Evolutionary conservation across 2,797 vertebrate species (phyloP).

Genomic region (Brachyrhaphis roseni): DNA sequence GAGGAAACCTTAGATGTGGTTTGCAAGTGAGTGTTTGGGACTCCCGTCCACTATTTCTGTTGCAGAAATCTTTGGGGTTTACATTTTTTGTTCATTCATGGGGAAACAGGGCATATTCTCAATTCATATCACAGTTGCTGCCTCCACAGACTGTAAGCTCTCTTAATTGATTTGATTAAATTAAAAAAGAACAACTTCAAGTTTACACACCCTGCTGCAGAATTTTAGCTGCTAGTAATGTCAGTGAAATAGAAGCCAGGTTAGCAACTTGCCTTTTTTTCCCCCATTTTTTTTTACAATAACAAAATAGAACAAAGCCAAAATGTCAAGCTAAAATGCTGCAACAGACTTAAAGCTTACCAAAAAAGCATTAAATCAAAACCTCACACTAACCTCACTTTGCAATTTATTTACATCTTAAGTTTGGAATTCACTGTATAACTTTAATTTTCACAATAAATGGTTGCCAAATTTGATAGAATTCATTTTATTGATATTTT

Average conservation of each 20-base stretch:
- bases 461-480: too few species aligned
- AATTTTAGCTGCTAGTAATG: slow-evolving; percentile 31
- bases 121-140: slow-evolving; percentile 5
- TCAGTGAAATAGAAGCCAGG: slow-evolving; percentile 28
- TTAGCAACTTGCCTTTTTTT: neutral
- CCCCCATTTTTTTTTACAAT: too few species aligned
- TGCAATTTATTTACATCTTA: too few species aligned
- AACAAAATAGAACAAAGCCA: too few species aligned
- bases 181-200: slow-evolving; percentile 1
- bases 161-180: slow-evolving; percentile 39
- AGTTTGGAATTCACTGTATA: too few species aligned
- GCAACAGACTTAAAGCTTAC: too few species aligned
- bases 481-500: too few species aligned
- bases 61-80: slow-evolving; percentile 6
- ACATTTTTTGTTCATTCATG: slow-evolving; percentile 23
- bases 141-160: slow-evolving; percentile 8
- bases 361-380: too few species aligned
- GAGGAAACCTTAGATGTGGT: slow-evolving; percentile 88
- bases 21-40: slow-evolving; percentile 90
- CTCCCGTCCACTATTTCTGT: slow-evolving; percentile 19
- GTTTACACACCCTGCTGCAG: neutral
- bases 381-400: too few species aligned
- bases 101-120: neutral
- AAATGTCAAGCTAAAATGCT: too few species aligned
- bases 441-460: too few species aligned